Evolutionary conservation across 2,888 invertebrate genomes (phyloP).

Genomic region (Steinernema hermaphroditum): DNA sequence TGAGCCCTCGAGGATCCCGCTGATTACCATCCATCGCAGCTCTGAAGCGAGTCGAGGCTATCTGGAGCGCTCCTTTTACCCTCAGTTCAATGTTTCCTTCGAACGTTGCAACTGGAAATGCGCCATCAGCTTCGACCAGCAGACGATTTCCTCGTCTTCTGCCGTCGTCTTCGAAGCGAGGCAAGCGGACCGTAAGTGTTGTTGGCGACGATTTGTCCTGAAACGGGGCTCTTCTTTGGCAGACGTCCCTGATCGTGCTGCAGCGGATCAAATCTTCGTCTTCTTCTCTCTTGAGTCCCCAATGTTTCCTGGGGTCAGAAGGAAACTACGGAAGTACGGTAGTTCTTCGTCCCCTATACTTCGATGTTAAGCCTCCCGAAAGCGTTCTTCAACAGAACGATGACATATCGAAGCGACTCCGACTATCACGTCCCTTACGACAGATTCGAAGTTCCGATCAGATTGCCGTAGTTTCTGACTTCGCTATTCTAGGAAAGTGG

Average conservation of each 20-base stretch:
- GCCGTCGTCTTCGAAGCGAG: background rate
- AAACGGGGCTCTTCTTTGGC: background rate
- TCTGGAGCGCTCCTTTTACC: too few relatives aligned
- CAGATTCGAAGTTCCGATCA: background rate
- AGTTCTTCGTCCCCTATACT: background rate
- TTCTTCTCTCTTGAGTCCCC: slow-evolving; percentile 4
- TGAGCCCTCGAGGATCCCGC: too few relatives aligned
- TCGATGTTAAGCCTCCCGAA: background rate
- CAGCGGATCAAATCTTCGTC: background rate
- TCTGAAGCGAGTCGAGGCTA: too few relatives aligned
- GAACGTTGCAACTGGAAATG: background rate
- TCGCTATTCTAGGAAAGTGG: too few relatives aligned
- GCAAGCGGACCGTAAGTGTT: background rate
- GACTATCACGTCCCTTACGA: background rate
- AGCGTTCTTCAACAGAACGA: background rate
- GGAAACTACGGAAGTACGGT: background rate
- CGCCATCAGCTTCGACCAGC: background rate
- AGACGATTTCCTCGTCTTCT: background rate
- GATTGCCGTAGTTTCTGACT: too few relatives aligned
- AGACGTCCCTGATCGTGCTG: background rate
- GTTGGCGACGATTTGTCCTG: background rate
- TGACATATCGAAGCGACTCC: background rate
- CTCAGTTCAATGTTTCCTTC: background rate
- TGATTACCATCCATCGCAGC: too few relatives aligned
- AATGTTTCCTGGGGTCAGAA: background rate